These are phyloP conservation scores for Theonella swinhoei DNA, from an alignment of 37 sponge, comb jelly and placozoan genomes.

Conservation along the genomic window DNA sequence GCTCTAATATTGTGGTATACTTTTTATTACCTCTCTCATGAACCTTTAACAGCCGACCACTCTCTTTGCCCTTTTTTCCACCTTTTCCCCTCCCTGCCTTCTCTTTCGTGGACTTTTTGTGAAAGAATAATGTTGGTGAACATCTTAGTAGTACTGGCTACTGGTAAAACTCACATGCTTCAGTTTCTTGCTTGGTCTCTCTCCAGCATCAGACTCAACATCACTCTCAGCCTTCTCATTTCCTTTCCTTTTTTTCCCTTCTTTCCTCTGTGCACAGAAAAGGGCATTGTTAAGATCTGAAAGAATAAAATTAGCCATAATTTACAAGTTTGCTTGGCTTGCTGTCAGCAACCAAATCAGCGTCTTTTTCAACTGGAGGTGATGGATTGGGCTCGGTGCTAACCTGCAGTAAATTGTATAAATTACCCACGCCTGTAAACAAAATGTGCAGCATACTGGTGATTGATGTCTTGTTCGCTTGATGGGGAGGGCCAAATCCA, in stretches of 20 bases:
- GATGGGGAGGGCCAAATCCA: not conserved
- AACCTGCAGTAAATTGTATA: not conserved
- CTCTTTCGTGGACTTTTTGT: not conserved
- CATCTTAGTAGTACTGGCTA: not conserved
- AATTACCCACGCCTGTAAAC: not conserved
- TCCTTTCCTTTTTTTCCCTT: not conserved
- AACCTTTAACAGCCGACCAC: not conserved
- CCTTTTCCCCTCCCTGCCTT: not conserved
- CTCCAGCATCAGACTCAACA: not conserved
- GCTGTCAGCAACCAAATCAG: not conserved
- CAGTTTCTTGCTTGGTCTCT: not conserved
- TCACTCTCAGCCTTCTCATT: not conserved
- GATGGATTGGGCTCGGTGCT: not conserved
- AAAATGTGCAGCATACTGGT: not conserved
- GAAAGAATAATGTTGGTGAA: not conserved
- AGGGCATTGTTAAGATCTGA: not conserved
- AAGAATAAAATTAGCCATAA: not conserved
- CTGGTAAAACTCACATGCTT: not conserved
- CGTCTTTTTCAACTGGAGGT: not conserved
- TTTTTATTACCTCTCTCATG: not conserved
- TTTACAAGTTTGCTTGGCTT: not conserved
- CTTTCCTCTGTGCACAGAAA: not conserved
- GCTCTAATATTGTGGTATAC: not conserved
- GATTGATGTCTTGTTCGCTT: not conserved
- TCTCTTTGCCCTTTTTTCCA: not conserved